A percentile compares a stretch with the other conserved stretches of the same genome.
Evolutionary conservation across 2,888 invertebrate species (phyloP).

Genomic region (Linnaemya tessellans): DNA sequence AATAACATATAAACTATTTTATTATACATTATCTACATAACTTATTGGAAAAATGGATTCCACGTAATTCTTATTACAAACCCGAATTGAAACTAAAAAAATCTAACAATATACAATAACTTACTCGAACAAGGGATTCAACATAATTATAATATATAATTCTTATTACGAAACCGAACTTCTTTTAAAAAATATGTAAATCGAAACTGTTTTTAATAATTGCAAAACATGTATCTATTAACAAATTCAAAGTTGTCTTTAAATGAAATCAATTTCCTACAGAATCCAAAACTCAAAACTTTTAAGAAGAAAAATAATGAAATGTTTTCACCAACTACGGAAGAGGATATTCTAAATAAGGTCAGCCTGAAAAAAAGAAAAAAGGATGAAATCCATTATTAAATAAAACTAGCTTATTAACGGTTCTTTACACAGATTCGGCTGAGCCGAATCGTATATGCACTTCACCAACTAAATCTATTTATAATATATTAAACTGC

Average conservation of each 20-base stretch:
- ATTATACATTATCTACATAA: no score
- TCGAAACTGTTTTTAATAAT: conserved; percentile 36
- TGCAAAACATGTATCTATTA: conserved; percentile 43
- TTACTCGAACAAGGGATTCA: no score
- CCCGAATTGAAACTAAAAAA: no score
- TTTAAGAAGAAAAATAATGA: conserved; percentile 73
- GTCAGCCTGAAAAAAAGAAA: conserved; percentile 75
- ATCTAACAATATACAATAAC: no score
- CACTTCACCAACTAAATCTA: not conserved
- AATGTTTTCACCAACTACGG: conserved; percentile 76
- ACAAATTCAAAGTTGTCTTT: conserved; percentile 69
- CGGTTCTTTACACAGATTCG: not conserved
- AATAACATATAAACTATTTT: no score
- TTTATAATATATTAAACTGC: no score
- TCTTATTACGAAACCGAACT: no score
- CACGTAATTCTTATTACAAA: no score
- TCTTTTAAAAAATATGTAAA: conserved; percentile 18
- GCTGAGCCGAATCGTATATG: not conserved
- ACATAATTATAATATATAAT: no score
- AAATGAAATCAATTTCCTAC: conserved; percentile 64
- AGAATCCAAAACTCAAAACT: conserved; percentile 49
- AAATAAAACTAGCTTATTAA: not conserved
- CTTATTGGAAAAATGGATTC: no score
- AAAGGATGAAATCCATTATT: conserved; percentile 56
- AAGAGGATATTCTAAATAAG: conserved; percentile 78